Evolutionary conservation across 23 tunicate genomes (phyloP), one percentile per base, ranked within the genome.

Genomic region (Aplidium turbinatum): DNA sequence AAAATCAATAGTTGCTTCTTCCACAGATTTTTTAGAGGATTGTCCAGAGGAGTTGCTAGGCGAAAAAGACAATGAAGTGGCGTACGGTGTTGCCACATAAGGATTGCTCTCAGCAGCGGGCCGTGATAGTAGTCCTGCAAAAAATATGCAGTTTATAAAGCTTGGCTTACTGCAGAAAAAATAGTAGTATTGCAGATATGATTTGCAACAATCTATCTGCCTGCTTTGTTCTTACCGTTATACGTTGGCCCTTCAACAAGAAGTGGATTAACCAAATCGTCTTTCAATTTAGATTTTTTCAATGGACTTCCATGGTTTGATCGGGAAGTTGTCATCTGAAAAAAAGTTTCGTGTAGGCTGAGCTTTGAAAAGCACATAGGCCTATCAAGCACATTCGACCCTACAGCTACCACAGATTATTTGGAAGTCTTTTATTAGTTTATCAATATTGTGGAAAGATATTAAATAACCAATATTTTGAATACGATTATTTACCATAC

Each of bases 1-100:
- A 27, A 38, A 80, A 38, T 56, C 85, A 27, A 80, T 22, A 22
- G 85, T 80, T 33, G 77, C 57, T 38, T 80, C 34, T 56, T 80
- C 85, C 2, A 80, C 85, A 18, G n/a, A n/a, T 27, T 69, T 80
- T 23, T 80, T 40, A 23, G 58, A 31, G 5, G 31, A 29, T 61
- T 40, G 35, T 35, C 27, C 31, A 21, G 31, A 22, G 25, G 38
- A 51, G 0, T 28, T 1, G 42, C 31, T 47, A 40, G 52, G 22
- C 22, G 51, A 36, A 2, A 23, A 31, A 24, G 26, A 24, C 31
- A 65, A 33, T 4, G 68, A 30, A 13, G 36, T 35, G 20, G 72
- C 72, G 72, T 65, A 65, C 5, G 72, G 72, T 3, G 22, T 16
- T 35, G 45, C 29, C 25, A 68, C 85, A 77, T 80, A 80, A 0